Conservation (phyloP, 2,797 vertebrate species). For the Tragelaphus eurycerus region DNA sequence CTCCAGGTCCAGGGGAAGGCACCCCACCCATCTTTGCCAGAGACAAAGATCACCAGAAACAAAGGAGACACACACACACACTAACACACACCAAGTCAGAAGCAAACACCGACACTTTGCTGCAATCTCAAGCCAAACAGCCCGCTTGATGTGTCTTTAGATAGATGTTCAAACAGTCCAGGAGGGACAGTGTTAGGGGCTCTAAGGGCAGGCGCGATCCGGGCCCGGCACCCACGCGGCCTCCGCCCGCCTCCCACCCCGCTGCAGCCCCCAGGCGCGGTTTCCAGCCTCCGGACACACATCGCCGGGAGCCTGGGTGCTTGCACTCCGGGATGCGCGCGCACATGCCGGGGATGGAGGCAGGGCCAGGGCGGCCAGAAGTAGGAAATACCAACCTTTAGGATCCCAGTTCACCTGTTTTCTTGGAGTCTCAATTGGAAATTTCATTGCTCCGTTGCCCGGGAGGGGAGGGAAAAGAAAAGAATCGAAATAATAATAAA, state of each 20-base stretch:
- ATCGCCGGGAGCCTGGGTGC: conserved; percentile 52
- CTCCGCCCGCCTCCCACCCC: conserved; percentile 73
- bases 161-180: conserved; percentile 32
- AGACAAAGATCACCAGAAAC: conserved; percentile 84
- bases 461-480: conserved; percentile 78
- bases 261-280: conserved; percentile 41
- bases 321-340: conserved; percentile 21
- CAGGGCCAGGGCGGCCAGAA: conserved; percentile 59
- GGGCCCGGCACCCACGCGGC: conserved; percentile 68
- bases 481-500: conserved; percentile 73
- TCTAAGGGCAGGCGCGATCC: conserved; percentile 43
- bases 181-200: conserved; percentile 51
- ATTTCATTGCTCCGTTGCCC: conserved; percentile 95
- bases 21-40: conserved; percentile 79
- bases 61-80: conserved; percentile 74
- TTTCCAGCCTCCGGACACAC: conserved; percentile 63
- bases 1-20: conserved; percentile 69
- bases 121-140: conserved; percentile 43
- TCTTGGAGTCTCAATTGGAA: conserved; percentile 96
- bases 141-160: conserved; percentile 13
- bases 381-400: conserved; percentile 91
- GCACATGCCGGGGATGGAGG: conserved; percentile 65
- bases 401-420: conserved; percentile 99
- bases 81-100: conserved; percentile 55
- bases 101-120: conserved; percentile 54